Evolutionary conservation across 1,140 invertebrate genomes (phyloP).

Genomic region (Orussus abietinus): DNA sequence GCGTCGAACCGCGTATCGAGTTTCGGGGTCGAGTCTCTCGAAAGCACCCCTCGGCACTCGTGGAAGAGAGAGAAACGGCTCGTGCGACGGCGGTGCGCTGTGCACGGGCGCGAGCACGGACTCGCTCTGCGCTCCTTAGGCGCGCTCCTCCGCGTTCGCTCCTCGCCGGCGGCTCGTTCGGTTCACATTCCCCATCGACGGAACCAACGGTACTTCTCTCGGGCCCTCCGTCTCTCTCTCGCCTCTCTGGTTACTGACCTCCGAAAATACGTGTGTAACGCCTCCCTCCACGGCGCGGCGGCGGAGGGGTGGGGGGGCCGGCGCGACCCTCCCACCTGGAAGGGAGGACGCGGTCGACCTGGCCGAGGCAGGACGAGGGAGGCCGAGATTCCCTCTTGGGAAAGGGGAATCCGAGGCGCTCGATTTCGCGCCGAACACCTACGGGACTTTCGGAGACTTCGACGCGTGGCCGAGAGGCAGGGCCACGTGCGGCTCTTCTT

Average conservation of each 20-base stretch:
- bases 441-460: too few species aligned
- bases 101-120: too few species aligned
- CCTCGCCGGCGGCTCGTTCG: conserved; percentile 13
- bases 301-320: conserved; percentile 1
- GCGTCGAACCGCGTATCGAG: too few species aligned
- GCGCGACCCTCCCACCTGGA: not conserved
- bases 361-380: conserved; percentile 13
- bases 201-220: conserved; percentile 46
- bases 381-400: too few species aligned
- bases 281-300: not conserved
- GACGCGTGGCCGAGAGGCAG: too few species aligned
- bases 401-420: too few species aligned
- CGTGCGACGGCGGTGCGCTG: too few species aligned
- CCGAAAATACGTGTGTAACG: conserved; percentile 43
- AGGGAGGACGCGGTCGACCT: not conserved
- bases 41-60: too few species aligned
- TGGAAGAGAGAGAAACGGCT: too few species aligned
- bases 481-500: too few species aligned
- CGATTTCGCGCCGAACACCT: too few species aligned
- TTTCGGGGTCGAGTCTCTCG: too few species aligned
- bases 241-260: conserved; percentile 50
- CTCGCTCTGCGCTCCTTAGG: conserved; percentile 8
- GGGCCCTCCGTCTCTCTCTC: conserved; percentile 37
- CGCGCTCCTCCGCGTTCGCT: conserved; percentile 20
- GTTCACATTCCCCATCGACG: conserved; percentile 47